Conservation (phyloP, 2,888 invertebrate species). For the Mactromeris polynyma region DNA sequence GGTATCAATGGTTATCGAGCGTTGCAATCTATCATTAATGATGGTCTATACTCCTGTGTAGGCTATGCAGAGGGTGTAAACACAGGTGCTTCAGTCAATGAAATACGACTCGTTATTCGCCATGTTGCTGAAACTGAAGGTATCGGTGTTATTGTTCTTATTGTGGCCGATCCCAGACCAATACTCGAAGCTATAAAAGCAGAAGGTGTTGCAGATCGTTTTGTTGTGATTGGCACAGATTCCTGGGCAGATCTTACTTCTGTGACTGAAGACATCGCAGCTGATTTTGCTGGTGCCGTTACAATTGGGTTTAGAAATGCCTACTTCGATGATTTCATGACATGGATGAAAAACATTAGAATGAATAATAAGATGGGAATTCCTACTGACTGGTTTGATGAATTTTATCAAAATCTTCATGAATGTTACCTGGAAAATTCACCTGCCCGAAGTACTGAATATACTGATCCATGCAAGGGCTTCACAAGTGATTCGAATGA, state of each 20-base stretch:
- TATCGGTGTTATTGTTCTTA: slow-evolving; percentile 83
- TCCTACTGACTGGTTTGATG: slow-evolving; percentile 87
- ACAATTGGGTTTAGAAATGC: slow-evolving; percentile 71
- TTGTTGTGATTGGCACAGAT: slow-evolving; percentile 79
- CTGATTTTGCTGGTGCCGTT: slow-evolving; percentile 68
- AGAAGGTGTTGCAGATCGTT: slow-evolving; percentile 71
- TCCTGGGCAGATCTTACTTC: slow-evolving; percentile 64
- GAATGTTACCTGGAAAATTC: slow-evolving; percentile 71
- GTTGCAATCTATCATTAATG: slow-evolving; percentile 53
- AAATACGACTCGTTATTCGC: slow-evolving; percentile 66
- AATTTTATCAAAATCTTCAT: slow-evolving; percentile 86
- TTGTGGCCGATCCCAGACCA: slow-evolving; percentile 74
- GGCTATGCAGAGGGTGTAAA: slow-evolving; percentile 66
- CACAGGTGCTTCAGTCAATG: slow-evolving; percentile 55
- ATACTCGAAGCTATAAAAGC: slow-evolving; percentile 74
- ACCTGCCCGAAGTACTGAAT: slow-evolving; percentile 55
- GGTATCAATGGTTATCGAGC: slow-evolving; percentile 61
- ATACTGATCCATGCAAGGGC: slow-evolving; percentile 22
- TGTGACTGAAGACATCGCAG: slow-evolving; percentile 48
- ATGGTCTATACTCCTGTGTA: slow-evolving; percentile 67
- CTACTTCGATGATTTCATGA: slow-evolving; percentile 77
- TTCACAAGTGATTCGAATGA: not conserved
- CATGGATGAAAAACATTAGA: slow-evolving; percentile 76
- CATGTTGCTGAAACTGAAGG: slow-evolving; percentile 65
- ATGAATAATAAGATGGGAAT: slow-evolving; percentile 78